Evolutionary conservation across 2,797 vertebrate species (phyloP), one percentile per base, ranked within the genome.

Genomic region (Micropoecilia bifurca): DNA sequence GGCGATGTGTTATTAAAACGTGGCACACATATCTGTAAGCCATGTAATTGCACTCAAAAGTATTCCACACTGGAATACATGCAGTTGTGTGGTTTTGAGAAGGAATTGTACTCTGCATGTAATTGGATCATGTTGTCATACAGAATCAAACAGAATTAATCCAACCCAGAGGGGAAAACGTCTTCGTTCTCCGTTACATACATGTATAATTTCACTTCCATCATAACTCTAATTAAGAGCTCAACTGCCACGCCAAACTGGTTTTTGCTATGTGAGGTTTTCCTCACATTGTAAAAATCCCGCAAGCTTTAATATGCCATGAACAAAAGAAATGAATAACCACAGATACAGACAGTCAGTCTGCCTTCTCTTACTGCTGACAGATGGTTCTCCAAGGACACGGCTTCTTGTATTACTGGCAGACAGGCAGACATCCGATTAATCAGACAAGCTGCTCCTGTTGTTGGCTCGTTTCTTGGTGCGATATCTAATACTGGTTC

Each of bases 271-370:
- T 78, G 78, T 88, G 76, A 78, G 20, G 63, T 78, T 89, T 86
- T 86, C 86, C 86, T 89, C 81, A 75, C 78, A 80, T 82, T 71
- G 80, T 73, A 78, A 77, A 84, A 90, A 82, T 75, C 80, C 36
- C 63, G 0, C 47, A 0, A 69, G 78, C 80, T 89, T 85, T 71
- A 83, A 61, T 45, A 50, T 47, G 7, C 77, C 77, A 78, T 87
- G 78, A 85, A 74, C 71, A 86, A 78, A 84, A 89, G 77, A 86
- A 79, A 43, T 53, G 80, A 76, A 90, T 76, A 59, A 87, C 89
- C 87, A 87, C 90, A 90, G 87, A 89, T 80, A 87, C 88, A 90
- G 88, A 85, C 88, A 75, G 76, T 20, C 83, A 87, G 90, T 89
- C 91, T 90, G 83, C 85, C 77, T 71, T 59, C 83, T 10, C 55